Conservation (phyloP, 2,797 vertebrate species). For the Channallabes apus region DNA sequence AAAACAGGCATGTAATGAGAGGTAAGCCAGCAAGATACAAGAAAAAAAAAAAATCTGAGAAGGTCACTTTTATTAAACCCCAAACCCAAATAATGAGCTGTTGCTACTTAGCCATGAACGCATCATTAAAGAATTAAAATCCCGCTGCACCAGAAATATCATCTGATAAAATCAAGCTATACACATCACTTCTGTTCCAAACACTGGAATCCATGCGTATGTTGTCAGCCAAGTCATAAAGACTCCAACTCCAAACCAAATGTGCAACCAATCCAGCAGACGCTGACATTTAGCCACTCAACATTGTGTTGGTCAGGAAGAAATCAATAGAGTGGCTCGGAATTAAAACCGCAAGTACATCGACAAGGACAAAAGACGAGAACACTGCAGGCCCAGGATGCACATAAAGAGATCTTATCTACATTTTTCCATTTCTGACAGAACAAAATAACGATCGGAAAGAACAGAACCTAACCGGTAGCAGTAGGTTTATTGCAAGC, state of each 20-base stretch:
- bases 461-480: neutral
- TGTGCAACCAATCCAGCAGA: constrained; percentile 12
- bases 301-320: constrained; percentile 41
- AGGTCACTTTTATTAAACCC: constrained; percentile 73
- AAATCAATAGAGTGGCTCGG: neutral
- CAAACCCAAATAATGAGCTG: constrained; percentile 52
- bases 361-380: constrained; percentile 30
- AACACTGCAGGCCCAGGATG: constrained; percentile 32
- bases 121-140: constrained; percentile 2
- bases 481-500: neutral
- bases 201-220: neutral
- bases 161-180: neutral
- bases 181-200: neutral
- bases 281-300: neutral
- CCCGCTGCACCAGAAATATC: neutral
- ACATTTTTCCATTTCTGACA: neutral
- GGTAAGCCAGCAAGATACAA: constrained; percentile 74
- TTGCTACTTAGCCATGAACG: constrained; percentile 16
- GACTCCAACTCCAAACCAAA: constrained; percentile 9
- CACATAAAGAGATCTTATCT: neutral
- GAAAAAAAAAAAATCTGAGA: constrained; percentile 73
- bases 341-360: neutral
- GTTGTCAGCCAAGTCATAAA: neutral
- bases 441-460: neutral
- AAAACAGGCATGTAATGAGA: constrained; percentile 77